phyloP scores from a whole-genome alignment of 2,888 invertebrate genomes.

The Thereva unica region DNA sequence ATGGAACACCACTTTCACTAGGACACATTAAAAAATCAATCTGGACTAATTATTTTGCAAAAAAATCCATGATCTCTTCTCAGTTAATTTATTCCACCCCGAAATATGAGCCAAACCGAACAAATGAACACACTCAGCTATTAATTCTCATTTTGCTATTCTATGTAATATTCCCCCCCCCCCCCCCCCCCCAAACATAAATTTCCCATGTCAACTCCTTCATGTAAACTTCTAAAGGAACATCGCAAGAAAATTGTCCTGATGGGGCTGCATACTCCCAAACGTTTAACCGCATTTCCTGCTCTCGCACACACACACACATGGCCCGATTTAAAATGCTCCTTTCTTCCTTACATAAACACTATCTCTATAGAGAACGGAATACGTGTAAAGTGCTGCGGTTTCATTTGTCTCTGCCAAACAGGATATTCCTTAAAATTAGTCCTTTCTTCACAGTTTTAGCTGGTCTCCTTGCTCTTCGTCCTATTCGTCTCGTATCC shows the following conservation, averaged over 20 bases:
- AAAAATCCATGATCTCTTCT: slow-evolving; percentile 1
- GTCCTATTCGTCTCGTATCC: not conserved
- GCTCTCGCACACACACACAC: slow-evolving; percentile 21
- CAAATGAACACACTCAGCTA: slow-evolving; percentile 22
- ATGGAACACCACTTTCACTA: slow-evolving; percentile 3
- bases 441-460: slow-evolving; percentile 24
- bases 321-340: slow-evolving; percentile 26
- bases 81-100: slow-evolving; percentile 22
- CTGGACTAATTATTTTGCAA: not conserved
- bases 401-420: slow-evolving; percentile 33
- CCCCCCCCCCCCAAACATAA: slow-evolving; percentile 15
- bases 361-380: not conserved
- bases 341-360: not conserved
- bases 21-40: not conserved
- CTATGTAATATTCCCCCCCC: slow-evolving; percentile 9
- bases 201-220: slow-evolving; percentile 22
- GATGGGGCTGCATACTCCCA: slow-evolving; percentile 19
- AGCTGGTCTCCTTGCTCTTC: slow-evolving; percentile 11
- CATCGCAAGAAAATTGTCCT: slow-evolving; percentile 29
- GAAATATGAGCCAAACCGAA: slow-evolving; percentile 9
- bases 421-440: slow-evolving; percentile 28
- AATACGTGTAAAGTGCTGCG: slow-evolving; percentile 29
- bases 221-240: slow-evolving; percentile 23
- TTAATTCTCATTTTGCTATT: slow-evolving; percentile 20
- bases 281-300: slow-evolving; percentile 29